These are phyloP conservation scores for Lota lota DNA, from an alignment of 2,113 vertebrate genomes.

Conservation along the genomic window DNA sequence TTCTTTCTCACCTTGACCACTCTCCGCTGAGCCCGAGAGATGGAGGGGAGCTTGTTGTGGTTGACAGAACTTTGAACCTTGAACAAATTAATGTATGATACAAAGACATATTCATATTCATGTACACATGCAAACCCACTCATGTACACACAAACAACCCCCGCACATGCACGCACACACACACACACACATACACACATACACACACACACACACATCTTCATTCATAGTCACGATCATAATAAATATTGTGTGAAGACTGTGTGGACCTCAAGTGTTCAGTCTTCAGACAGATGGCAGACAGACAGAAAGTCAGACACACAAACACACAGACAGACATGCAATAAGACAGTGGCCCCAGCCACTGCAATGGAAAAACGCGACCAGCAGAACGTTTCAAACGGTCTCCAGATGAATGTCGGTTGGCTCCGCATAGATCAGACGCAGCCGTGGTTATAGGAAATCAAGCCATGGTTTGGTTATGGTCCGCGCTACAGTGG, in stretches of 20 bases:
- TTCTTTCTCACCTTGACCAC: too few species aligned
- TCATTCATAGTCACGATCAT: neutral
- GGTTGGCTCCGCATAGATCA: too few species aligned
- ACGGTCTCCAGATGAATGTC: too few species aligned
- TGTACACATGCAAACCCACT: neutral
- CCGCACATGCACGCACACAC: neutral
- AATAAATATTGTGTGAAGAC: neutral
- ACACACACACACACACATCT: constrained; percentile 5
- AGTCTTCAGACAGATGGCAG: constrained; percentile 14
- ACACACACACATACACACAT: constrained; percentile 1
- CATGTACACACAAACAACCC: neutral
- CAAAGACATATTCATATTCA: neutral
- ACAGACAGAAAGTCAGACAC: constrained; percentile 15
- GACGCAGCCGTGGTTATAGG: too few species aligned
- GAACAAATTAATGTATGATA: neutral
- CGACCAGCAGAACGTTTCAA: too few species aligned
- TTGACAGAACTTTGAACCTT: too few species aligned
- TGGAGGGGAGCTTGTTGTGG: too few species aligned
- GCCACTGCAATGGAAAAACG: too few species aligned
- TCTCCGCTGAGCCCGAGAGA: too few species aligned
- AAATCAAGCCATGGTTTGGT: too few species aligned
- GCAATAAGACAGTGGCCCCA: too few species aligned
- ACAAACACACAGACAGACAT: neutral
- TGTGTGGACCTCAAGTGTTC: constrained; percentile 11
- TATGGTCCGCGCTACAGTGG: too few species aligned